phyloP scores from a whole-genome alignment of 2,888 invertebrate genomes.

The Phlogophora meticulosa region DNA sequence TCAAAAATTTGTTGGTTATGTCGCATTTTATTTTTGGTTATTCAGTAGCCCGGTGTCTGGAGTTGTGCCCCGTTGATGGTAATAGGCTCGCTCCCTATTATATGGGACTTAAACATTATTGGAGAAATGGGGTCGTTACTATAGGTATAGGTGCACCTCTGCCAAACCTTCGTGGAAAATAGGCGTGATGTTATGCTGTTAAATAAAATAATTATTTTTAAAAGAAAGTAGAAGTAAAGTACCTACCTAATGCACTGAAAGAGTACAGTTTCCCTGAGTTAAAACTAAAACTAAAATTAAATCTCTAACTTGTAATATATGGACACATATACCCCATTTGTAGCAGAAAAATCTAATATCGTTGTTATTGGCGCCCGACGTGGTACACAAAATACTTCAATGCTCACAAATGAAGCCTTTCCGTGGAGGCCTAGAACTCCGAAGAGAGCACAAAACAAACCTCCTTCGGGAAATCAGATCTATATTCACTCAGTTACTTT shows the following conservation, averaged over 20 bases:
- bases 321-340: slow-evolving; percentile 40
- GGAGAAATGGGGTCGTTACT: too few species aligned
- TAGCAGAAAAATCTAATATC: slow-evolving; percentile 59
- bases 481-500: slow-evolving; percentile 53
- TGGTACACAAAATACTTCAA: slow-evolving; percentile 60
- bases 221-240: background rate
- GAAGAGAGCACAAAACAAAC: slow-evolving; percentile 53
- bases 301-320: slow-evolving; percentile 51
- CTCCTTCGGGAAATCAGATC: slow-evolving; percentile 63
- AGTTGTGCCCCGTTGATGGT: too few species aligned
- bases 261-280: slow-evolving; percentile 26
- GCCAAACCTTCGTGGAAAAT: too few species aligned
- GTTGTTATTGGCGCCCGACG: slow-evolving; percentile 60
- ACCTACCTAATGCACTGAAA: slow-evolving; percentile 13
- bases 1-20: too few species aligned
- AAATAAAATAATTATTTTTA: too few species aligned
- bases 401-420: slow-evolving; percentile 55
- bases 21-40: too few species aligned
- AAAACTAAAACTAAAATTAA: slow-evolving; percentile 46
- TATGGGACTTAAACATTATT: too few species aligned
- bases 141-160: too few species aligned
- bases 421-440: slow-evolving; percentile 35
- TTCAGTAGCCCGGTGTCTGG: too few species aligned
- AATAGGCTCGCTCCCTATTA: too few species aligned
- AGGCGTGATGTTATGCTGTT: too few species aligned